A percentile compares a stretch with the other conserved stretches of the same genome.
Conservation (phyloP, 2,113 vertebrate species). For the Pterocles gutturalis region DNA sequence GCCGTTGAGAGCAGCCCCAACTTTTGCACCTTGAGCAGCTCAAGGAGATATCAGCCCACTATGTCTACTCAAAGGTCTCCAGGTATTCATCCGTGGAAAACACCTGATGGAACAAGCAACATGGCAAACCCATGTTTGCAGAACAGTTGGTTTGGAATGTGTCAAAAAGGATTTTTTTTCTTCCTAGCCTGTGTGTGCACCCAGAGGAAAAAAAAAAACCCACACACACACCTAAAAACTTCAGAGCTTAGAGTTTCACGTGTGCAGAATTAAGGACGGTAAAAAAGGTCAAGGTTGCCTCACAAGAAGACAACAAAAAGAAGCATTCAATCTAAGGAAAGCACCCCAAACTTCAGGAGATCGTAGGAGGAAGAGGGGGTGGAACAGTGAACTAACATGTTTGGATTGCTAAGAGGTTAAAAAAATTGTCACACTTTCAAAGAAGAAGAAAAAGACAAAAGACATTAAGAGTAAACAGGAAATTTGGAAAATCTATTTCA, state of each 20-base stretch:
- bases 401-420: constrained; percentile 26
- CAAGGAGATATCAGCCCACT: neutral
- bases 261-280: neutral
- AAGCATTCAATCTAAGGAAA: neutral
- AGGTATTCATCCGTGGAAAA: neutral
- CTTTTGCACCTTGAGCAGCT: neutral
- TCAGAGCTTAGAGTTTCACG: neutral
- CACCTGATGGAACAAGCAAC: neutral
- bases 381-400: neutral
- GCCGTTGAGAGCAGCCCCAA: neutral
- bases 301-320: neutral
- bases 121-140: neutral
- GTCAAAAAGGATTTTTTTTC: neutral
- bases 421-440: constrained; percentile 57
- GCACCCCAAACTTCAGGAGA: neutral
- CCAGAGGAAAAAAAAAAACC: neutral
- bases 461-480: constrained; percentile 67
- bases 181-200: neutral
- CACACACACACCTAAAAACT: neutral
- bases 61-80: neutral
- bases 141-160: neutral
- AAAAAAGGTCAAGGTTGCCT: neutral
- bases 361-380: neutral
- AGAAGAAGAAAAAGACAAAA: constrained; percentile 58
- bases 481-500: constrained; percentile 62